Evolutionary conservation across 2,888 invertebrate species (phyloP), one percentile per base, ranked within the genome.

Genomic region (Furcula furcula): DNA sequence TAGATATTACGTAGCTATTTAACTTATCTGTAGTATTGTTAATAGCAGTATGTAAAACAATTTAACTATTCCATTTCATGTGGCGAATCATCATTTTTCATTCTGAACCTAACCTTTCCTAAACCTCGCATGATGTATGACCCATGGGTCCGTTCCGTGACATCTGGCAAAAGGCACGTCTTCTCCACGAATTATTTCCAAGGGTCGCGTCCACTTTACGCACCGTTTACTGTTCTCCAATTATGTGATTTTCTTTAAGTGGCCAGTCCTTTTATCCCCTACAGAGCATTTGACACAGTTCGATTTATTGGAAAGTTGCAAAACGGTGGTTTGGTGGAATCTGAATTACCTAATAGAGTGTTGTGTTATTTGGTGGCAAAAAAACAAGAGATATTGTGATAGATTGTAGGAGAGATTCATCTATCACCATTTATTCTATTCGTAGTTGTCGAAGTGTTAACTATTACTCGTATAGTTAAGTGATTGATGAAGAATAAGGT

Each of bases 191-290:
- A 74, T 76, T 70, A 73, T 73, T 72, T 70, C 62, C 48, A 53
- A 28, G 76, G 75, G 73, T 55, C 55, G 55, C 64, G 69, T 76
- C 74, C 70, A 72, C 82, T 86, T 86, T 72, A 78, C 86, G 82
- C 83, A 65, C 75, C 85, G 85, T 84, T 87, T 81, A 78, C 80
- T 83, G 78, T 84, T 84, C 86, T 83, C 79, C 87, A 87, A 87
- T 86, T 86, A 85, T 81, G 81, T 83, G 82, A 87, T 85, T 87
- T 87, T 83, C 79, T 83, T 76, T 77, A 85, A 86, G 84, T 84
- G 83, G 81, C 78, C 68, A 75, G 77, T 66, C 72, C 75, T 68
- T 76, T 82, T 74, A 67, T 66, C 59, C 30, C 63, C 59, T 62
- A 63, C n/a, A n/a, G n/a, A 52, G 40, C 52, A 45, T 61, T 65